phyloP scores from a whole-genome alignment of 2,113 vertebrate genomes.

The Probosciger aterrimus region DNA sequence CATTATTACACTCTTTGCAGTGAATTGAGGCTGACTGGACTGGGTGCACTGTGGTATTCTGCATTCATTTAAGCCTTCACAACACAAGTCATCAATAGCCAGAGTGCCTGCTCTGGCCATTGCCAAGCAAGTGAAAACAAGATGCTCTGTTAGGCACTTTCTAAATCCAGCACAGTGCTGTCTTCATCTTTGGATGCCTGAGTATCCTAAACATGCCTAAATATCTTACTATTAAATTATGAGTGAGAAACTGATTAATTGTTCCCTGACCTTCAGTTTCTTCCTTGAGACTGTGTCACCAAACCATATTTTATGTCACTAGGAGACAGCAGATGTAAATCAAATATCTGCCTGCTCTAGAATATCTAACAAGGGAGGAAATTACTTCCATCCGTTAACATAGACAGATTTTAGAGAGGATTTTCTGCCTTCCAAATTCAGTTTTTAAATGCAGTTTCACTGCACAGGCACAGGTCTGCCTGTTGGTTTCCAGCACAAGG shows the following conservation, averaged over 20 bases:
- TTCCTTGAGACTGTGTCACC: not conserved
- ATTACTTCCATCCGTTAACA: not conserved
- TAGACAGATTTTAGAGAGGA: not conserved
- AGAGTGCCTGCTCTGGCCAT: not conserved
- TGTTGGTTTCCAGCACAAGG: not conserved
- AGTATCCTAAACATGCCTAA: not conserved
- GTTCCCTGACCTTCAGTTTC: not conserved
- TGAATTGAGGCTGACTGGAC: not conserved
- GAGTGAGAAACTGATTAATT: not conserved
- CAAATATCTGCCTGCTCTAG: not conserved
- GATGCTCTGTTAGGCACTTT: not conserved
- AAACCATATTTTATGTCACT: constrained; percentile 18
- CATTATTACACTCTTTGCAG: not conserved
- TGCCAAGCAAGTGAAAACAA: not conserved
- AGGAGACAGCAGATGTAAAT: not conserved
- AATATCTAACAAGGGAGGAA: constrained; percentile 13
- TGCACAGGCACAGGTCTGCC: not conserved
- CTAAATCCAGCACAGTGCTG: not conserved
- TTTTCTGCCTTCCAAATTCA: not conserved
- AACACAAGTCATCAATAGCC: not conserved
- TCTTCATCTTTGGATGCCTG: not conserved
- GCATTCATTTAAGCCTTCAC: not conserved
- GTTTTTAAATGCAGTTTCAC: not conserved
- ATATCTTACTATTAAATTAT: not conserved
- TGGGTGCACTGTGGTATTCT: not conserved